These are phyloP conservation scores for Agriotes lineatus DNA, from an alignment of 2,888 invertebrate genomes.

Conservation along the genomic window DNA sequence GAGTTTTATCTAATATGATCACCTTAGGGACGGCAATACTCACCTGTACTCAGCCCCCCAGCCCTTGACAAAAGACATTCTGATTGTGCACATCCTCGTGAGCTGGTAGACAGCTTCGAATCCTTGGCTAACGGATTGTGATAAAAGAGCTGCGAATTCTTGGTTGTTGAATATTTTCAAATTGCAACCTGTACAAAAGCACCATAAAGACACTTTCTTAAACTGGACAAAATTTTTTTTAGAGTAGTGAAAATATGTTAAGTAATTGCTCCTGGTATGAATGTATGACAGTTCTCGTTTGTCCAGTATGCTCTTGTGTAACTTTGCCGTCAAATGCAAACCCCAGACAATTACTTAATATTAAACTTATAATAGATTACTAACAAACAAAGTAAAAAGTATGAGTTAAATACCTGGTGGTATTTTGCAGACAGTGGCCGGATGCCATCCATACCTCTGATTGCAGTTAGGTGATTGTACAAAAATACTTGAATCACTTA, in stretches of 20 bases:
- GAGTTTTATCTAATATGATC: not conserved
- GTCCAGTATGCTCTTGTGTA: too few species aligned
- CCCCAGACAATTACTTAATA: too few species aligned
- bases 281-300: too few species aligned
- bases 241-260: too few species aligned
- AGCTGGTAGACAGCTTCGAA: constrained; percentile 99
- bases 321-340: too few species aligned
- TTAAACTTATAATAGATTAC: too few species aligned
- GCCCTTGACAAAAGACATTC: constrained; percentile 99
- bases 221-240: too few species aligned
- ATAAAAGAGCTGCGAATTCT: constrained; percentile 95
- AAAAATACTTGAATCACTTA: constrained; percentile 97
- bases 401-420: constrained; percentile 81
- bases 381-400: too few species aligned
- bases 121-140: constrained; percentile 96
- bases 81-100: constrained; percentile 98
- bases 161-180: constrained; percentile 99
- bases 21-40: constrained; percentile 14
- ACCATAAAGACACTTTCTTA: not conserved
- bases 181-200: constrained; percentile 78
- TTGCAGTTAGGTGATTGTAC: constrained; percentile 99
- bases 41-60: constrained; percentile 97
- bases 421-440: constrained; percentile 98
- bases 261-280: too few species aligned
- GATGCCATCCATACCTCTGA: constrained; percentile 98